Evolutionary conservation across 2,888 invertebrate genomes (phyloP).

Genomic region (Noctua pronuba): DNA sequence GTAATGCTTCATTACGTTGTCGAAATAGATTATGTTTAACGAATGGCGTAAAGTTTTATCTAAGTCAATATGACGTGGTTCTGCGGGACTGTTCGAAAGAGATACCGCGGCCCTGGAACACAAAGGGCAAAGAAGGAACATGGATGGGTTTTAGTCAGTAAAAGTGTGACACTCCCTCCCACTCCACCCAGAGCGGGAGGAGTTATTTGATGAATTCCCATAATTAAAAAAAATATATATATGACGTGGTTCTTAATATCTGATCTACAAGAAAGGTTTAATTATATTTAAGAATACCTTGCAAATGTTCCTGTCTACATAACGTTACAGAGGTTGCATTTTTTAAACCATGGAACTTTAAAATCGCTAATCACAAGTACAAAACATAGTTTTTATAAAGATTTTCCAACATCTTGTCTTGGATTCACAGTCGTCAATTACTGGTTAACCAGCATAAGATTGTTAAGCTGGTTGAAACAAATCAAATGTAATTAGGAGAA

Average conservation of each 20-base stretch:
- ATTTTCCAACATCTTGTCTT: not conserved
- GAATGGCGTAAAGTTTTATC: not conserved
- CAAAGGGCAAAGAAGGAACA: too few relatives aligned
- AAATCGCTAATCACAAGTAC: not conserved
- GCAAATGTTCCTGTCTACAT: not conserved
- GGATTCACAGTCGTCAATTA: not conserved
- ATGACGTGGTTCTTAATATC: too few relatives aligned
- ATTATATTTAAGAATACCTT: too few relatives aligned
- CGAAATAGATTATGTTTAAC: conserved; percentile 29
- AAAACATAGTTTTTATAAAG: not conserved
- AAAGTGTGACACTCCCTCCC: too few relatives aligned
- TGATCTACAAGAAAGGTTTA: too few relatives aligned
- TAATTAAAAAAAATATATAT: too few relatives aligned
- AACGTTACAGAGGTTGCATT: not conserved
- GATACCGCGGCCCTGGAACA: too few relatives aligned
- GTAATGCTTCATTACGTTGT: conserved; percentile 2
- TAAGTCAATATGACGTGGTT: not conserved
- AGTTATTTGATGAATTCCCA: too few relatives aligned
- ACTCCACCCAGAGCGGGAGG: too few relatives aligned
- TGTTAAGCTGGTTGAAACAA: not conserved
- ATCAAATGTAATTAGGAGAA: not conserved
- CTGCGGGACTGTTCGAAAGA: too few relatives aligned
- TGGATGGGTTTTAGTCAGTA: too few relatives aligned
- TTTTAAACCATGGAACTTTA: not conserved
- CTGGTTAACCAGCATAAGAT: not conserved